Conservation (phyloP, 1,140 invertebrate genomes). For the Plectrocnemia conspersa region DNA sequence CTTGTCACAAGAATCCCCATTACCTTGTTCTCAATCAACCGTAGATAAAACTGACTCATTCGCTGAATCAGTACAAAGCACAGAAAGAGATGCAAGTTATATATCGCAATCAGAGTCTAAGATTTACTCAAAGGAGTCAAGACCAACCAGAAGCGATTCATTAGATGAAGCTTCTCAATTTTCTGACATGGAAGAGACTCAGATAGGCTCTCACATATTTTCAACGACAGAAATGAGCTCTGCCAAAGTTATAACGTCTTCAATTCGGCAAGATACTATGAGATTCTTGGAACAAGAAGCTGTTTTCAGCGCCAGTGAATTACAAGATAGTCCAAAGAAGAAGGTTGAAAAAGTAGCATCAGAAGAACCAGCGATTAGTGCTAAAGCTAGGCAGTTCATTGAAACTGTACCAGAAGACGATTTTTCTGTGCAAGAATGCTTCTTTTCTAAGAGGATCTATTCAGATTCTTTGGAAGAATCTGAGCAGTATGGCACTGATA, state of each 20-base stretch:
- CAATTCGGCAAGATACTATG: constrained; percentile 23
- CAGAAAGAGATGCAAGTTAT: constrained; percentile 48
- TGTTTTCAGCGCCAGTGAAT: constrained; percentile 28
- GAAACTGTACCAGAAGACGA: constrained; percentile 52
- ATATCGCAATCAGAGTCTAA: constrained; percentile 52
- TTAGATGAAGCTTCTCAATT: constrained; percentile 52
- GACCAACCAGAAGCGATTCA: constrained; percentile 49
- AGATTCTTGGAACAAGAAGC: constrained; percentile 30
- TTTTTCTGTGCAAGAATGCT: constrained; percentile 49
- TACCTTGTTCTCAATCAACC: constrained; percentile 35
- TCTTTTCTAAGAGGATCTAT: constrained; percentile 52
- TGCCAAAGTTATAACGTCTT: constrained; percentile 3
- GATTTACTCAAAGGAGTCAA: constrained; percentile 46
- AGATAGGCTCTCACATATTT: constrained; percentile 37
- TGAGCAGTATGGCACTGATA: constrained; percentile 41
- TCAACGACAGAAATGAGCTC: not conserved
- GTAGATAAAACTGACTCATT: constrained; percentile 46
- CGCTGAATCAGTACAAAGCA: constrained; percentile 48
- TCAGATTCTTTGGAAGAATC: constrained; percentile 52
- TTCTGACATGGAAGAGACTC: constrained; percentile 49
- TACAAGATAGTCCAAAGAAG: constrained; percentile 14
- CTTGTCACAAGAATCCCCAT: constrained; percentile 43
- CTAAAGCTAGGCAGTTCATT: constrained; percentile 51
- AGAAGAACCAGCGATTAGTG: constrained; percentile 45
- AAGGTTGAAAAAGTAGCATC: constrained; percentile 20